Percentiles rank a stretch among this genome's conserved stretches.
Conservation (phyloP, 2,797 vertebrate genomes). For the Lepus oiostolus region DNA sequence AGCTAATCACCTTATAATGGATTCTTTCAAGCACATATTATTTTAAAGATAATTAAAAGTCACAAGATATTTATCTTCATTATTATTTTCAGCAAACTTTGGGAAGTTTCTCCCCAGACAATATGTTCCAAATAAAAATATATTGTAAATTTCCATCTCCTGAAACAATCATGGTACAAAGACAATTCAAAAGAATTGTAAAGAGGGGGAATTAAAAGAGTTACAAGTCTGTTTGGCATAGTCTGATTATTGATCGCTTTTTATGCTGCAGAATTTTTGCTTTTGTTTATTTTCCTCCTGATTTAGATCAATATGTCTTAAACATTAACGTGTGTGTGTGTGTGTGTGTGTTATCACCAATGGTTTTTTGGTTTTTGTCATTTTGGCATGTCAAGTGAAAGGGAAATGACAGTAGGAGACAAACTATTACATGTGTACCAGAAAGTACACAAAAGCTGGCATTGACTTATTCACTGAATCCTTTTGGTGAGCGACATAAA, state of each 20-base stretch:
- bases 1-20: background rate
- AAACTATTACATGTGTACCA: conserved; percentile 63
- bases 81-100: background rate
- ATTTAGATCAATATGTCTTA: background rate
- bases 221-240: background rate
- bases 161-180: background rate
- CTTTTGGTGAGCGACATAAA: conserved; percentile 70
- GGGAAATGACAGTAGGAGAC: conserved; percentile 69
- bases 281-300: conserved; percentile 27
- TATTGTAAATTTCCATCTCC: background rate
- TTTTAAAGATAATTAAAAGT: background rate
- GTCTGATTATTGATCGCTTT: background rate
- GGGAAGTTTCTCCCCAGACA: background rate
- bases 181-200: background rate
- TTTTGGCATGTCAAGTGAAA: conserved; percentile 47
- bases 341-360: background rate
- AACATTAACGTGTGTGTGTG: background rate
- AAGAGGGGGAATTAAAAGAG: background rate
- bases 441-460: conserved; percentile 45
- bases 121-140: conserved; percentile 39
- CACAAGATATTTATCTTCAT: background rate
- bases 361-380: conserved; percentile 57
- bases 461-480: conserved; percentile 70
- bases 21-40: background rate
- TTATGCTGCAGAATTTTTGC: background rate